phyloP scores from a whole-genome alignment of 2,888 invertebrate species.

The Saturnia pavonia region DNA sequence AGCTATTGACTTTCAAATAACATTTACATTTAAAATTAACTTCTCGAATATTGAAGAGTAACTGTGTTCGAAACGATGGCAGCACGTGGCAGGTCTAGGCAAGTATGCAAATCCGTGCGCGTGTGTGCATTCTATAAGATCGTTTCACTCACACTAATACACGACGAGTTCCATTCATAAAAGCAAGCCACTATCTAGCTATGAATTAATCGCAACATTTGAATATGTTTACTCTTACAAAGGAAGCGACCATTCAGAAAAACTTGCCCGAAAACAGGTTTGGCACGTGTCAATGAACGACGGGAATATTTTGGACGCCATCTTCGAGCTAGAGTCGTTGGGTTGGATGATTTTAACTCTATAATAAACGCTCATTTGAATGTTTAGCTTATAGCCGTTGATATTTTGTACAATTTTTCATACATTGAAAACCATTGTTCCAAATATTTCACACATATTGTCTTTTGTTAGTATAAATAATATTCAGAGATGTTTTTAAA shows the following conservation, averaged over 20 bases:
- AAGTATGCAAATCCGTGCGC: slow-evolving; percentile 71
- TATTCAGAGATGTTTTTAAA: background rate
- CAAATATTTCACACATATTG: slow-evolving; percentile 4
- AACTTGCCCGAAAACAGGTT: slow-evolving; percentile 77
- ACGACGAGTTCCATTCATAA: slow-evolving; percentile 75
- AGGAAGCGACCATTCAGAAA: slow-evolving; percentile 80
- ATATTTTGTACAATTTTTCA: slow-evolving; percentile 16
- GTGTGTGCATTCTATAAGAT: slow-evolving; percentile 51
- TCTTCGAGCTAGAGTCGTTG: slow-evolving; percentile 52
- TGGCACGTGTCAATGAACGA: slow-evolving; percentile 81
- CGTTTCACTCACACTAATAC: slow-evolving; percentile 59
- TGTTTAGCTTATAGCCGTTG: slow-evolving; percentile 55
- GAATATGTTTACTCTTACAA: slow-evolving; percentile 80
- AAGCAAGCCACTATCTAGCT: slow-evolving; percentile 76
- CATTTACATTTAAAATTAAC: slow-evolving; percentile 74
- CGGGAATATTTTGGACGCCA: slow-evolving; percentile 75
- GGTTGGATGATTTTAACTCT: slow-evolving; percentile 73
- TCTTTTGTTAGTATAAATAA: slow-evolving; percentile 9
- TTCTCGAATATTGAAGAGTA: slow-evolving; percentile 74
- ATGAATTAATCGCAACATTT: slow-evolving; percentile 82
- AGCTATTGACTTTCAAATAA: slow-evolving; percentile 69
- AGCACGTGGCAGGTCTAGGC: slow-evolving; percentile 72
- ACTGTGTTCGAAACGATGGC: slow-evolving; percentile 66
- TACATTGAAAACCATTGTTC: slow-evolving; percentile 9
- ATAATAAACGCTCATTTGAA: slow-evolving; percentile 66